Base-by-base conservation (phyloP, 2,888 invertebrate species). In the Celastrina argiolus region DNA sequence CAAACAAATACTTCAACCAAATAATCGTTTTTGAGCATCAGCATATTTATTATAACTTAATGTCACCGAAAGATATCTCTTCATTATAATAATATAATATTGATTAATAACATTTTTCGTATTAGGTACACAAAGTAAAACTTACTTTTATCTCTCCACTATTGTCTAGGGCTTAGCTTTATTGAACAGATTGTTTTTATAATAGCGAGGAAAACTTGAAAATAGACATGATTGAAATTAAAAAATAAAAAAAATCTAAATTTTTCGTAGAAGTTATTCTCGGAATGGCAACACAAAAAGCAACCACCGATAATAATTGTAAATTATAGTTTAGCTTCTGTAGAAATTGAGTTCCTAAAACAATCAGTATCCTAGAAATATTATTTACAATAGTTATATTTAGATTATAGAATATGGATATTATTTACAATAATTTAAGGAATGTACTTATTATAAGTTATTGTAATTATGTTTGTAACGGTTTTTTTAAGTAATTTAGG, bases 381-480 rank as follows among this genome's bases (percentile, higher is more conserved):
- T 51, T 51, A 26, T 51, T 51, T 51, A 51, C 51, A 51, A 45
- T 16, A 45, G 2, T 10, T 12, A 31, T 5, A 31, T 31, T 4
- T 31, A 31, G 10, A 14, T 12, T 22, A 26, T 51, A 26, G 5
- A 51, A 1, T 16, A 16, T 18, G 16, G 1, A 22, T 36, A 36
- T 51, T 51, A 51, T 51, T 51, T 51, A 51, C 22, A 51, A 22
- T 26, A 51, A 26, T 51, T 51, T 26, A 51, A 22, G 22, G 36
- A 51, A 51, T 12, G 7, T 22, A 12, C n/a, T n/a, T n/a, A n/a
- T 12, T 22, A 51, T 51, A 16, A 22, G 51, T 51, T 12, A 58
- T 42, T 42, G 10, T 65, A 56, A 39, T 56, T 36, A 58, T 39
- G 56, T 58, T 65, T 65, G 56, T 65, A 39, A 56, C 56, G 22